Evolutionary conservation across 2,113 vertebrate genomes (phyloP).

Genomic region (Petroica traversi): DNA sequence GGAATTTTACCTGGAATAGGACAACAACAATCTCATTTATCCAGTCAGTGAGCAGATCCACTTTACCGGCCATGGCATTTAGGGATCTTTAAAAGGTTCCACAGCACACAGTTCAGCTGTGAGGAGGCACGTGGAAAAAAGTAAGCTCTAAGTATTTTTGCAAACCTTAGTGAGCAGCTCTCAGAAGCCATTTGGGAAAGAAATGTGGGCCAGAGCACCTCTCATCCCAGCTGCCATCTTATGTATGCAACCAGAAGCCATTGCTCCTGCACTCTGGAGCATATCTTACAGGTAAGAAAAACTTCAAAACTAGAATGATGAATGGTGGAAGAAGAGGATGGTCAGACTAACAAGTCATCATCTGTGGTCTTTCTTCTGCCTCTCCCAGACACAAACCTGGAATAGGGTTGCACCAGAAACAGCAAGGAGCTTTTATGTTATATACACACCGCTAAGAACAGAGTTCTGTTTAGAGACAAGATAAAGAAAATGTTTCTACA

Average conservation of each 20-base stretch:
- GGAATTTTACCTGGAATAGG: background rate
- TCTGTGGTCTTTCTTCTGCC: background rate
- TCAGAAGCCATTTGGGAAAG: background rate
- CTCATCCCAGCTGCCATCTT: background rate
- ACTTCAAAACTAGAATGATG: background rate
- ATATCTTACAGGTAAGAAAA: background rate
- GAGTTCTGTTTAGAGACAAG: background rate
- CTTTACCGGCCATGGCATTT: background rate
- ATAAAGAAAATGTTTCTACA: background rate
- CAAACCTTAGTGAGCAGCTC: background rate
- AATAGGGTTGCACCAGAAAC: background rate
- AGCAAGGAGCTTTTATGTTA: background rate
- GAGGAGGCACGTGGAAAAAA: background rate
- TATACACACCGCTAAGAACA: background rate
- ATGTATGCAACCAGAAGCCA: background rate
- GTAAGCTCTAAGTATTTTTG: background rate
- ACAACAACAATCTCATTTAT: background rate
- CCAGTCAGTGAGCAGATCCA: background rate
- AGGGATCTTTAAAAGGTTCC: background rate
- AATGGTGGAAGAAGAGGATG: background rate
- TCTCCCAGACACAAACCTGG: background rate
- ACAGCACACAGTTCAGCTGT: background rate
- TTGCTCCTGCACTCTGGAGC: background rate
- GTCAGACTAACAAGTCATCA: background rate
- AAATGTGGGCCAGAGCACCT: background rate